phyloP scores from a whole-genome alignment of 2,113 vertebrate genomes.

The Motacilla alba region DNA sequence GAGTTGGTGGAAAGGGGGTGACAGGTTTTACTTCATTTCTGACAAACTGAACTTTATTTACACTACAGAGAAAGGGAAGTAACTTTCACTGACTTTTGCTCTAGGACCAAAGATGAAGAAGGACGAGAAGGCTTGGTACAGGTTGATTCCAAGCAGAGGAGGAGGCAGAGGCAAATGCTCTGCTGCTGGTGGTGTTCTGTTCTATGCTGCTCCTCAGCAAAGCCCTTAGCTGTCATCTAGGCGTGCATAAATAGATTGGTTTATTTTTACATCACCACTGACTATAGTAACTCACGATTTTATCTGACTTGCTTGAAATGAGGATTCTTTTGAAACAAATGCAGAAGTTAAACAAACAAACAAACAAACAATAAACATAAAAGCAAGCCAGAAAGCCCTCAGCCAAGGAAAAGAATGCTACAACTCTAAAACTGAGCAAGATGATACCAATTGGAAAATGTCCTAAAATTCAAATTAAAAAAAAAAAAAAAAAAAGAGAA shows the following conservation, averaged over 20 bases:
- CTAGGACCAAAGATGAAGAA: neutral
- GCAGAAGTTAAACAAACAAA: neutral
- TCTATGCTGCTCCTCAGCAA: neutral
- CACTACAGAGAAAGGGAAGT: neutral
- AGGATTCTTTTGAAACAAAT: neutral
- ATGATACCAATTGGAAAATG: neutral
- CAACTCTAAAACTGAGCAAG: neutral
- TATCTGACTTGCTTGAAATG: neutral
- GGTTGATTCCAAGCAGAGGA: neutral
- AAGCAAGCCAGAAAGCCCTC: neutral
- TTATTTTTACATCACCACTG: slow-evolving; percentile 46
- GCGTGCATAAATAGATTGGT: neutral
- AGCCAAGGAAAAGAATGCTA: neutral
- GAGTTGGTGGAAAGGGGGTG: neutral
- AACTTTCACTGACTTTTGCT: neutral
- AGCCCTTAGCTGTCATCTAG: neutral
- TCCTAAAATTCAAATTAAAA: neutral
- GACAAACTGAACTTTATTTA: neutral
- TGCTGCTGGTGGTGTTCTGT: neutral
- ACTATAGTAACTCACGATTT: neutral
- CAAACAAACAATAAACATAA: neutral
- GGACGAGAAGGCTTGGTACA: neutral
- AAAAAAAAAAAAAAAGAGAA: neutral
- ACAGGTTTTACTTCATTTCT: neutral
- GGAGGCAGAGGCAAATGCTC: neutral